Evolutionary conservation across 2,888 invertebrate species (phyloP).

Genomic region (Trissolcus japonicus): DNA sequence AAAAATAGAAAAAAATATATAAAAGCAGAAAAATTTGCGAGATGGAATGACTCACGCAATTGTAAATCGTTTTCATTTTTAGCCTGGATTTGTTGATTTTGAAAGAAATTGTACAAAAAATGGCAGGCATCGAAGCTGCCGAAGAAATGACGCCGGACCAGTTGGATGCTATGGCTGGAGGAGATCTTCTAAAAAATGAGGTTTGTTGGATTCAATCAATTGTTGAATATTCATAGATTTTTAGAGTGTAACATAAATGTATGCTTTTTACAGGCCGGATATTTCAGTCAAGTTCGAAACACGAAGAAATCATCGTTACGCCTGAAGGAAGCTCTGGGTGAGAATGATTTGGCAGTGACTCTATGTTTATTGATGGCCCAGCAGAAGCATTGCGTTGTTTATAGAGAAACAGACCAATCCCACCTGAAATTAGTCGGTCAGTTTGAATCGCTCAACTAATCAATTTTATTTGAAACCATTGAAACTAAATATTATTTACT

Average conservation of each 20-base stretch:
- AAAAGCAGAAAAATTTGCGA: background rate
- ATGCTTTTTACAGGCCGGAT: conserved; percentile 86
- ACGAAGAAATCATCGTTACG: conserved; percentile 96
- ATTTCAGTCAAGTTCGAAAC: conserved; percentile 97
- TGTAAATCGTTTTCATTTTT: conserved; percentile 65
- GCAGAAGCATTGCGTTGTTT: conserved; percentile 96
- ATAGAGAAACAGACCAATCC: conserved; percentile 86
- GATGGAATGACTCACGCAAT: conserved; percentile 46
- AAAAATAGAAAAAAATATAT: background rate
- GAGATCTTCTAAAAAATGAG: conserved; percentile 95
- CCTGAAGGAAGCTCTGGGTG: conserved; percentile 95
- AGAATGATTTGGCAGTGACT: conserved; percentile 94
- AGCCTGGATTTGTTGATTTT: conserved; percentile 94
- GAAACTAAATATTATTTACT: too few species aligned
- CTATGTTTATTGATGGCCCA: conserved; percentile 97
- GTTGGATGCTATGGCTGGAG: conserved; percentile 97
- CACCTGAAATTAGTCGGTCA: conserved; percentile 91
- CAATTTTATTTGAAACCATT: too few species aligned
- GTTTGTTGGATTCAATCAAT: conserved; percentile 68
- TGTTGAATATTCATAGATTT: background rate
- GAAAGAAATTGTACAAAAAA: conserved; percentile 98
- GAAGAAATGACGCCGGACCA: conserved; percentile 98
- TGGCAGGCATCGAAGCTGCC: conserved; percentile 98
- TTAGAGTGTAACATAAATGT: too few species aligned
- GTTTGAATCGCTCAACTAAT: conserved; percentile 18